A percentile compares a stretch with the other conserved stretches of the same genome.
Conservation (phyloP, 2,797 vertebrate species). For the Martes flavigula region DNA sequence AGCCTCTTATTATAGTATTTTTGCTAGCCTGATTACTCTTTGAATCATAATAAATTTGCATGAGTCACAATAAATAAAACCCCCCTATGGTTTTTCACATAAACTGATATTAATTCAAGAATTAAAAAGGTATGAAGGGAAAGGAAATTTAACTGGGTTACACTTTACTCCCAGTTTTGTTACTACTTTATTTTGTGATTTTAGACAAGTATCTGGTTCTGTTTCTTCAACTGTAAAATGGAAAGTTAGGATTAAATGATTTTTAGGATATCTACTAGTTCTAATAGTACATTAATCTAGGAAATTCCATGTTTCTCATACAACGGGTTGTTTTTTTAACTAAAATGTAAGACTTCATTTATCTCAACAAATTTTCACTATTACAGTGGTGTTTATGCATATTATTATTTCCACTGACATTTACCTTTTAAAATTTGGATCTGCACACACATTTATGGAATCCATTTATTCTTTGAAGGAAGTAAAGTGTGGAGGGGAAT, state of each 20-base stretch:
- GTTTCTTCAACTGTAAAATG: neutral
- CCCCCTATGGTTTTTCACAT: neutral
- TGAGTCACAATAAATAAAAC: neutral
- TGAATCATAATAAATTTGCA: neutral
- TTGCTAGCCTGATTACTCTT: neutral
- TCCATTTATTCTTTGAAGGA: neutral
- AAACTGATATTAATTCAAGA: neutral
- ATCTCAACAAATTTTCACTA: neutral
- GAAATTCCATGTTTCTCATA: neutral
- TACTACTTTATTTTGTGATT: neutral
- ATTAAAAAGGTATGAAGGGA: neutral
- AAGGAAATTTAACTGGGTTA: neutral
- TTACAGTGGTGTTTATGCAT: neutral
- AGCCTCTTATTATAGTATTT: neutral
- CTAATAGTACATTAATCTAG: neutral
- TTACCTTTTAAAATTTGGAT: slow-evolving; percentile 25
- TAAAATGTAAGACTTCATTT: neutral
- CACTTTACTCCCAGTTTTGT: neutral
- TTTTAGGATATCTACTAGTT: neutral
- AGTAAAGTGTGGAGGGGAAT: neutral
- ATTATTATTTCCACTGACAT: slow-evolving; percentile 31
- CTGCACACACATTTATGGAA: neutral
- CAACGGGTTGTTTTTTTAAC: neutral
- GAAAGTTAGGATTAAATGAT: neutral
- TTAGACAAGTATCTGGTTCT: neutral